Evolutionary conservation across 1,140 invertebrate genomes (phyloP).

Genomic region (Neodiprion virginianus): DNA sequence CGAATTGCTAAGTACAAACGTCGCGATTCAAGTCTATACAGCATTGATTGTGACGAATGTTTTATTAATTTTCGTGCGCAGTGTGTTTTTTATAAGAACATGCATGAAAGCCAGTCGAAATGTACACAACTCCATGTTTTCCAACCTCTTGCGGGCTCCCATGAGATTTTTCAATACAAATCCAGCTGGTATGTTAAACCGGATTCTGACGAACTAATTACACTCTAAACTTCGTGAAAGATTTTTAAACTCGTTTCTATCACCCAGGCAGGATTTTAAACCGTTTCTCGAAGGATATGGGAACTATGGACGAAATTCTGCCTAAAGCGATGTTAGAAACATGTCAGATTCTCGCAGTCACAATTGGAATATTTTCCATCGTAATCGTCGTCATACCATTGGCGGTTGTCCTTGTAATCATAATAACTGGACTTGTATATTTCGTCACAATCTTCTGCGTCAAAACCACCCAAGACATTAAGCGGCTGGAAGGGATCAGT

Average conservation of each 20-base stretch:
- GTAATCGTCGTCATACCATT: conserved; percentile 79
- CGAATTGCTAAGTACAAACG: no score
- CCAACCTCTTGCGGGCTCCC: conserved; percentile 65
- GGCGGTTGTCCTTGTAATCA: conserved; percentile 70
- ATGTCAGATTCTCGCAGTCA: conserved; percentile 67
- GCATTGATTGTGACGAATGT: conserved; percentile 47
- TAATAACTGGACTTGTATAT: conserved; percentile 74
- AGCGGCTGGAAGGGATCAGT: conserved; percentile 84
- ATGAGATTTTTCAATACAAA: conserved; percentile 76
- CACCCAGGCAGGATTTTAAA: conserved; percentile 79
- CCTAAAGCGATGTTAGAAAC: conserved; percentile 78
- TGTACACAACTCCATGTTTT: conserved; percentile 73
- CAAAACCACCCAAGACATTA: conserved; percentile 78
- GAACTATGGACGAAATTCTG: conserved; percentile 83
- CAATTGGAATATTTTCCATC: conserved; percentile 70
- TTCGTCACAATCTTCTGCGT: conserved; percentile 70
- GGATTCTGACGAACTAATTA: background rate
- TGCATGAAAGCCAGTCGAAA: conserved; percentile 72
- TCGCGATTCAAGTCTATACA: no score
- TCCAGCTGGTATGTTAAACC: conserved; percentile 62
- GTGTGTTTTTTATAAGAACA: conserved; percentile 61
- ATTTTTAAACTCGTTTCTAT: conserved; percentile 32
- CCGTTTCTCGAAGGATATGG: conserved; percentile 86
- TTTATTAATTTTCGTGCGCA: conserved; percentile 51
- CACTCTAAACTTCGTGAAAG: background rate